phyloP scores from a whole-genome alignment of 2,797 vertebrate species.

The Spinibarbus caldwelli region DNA sequence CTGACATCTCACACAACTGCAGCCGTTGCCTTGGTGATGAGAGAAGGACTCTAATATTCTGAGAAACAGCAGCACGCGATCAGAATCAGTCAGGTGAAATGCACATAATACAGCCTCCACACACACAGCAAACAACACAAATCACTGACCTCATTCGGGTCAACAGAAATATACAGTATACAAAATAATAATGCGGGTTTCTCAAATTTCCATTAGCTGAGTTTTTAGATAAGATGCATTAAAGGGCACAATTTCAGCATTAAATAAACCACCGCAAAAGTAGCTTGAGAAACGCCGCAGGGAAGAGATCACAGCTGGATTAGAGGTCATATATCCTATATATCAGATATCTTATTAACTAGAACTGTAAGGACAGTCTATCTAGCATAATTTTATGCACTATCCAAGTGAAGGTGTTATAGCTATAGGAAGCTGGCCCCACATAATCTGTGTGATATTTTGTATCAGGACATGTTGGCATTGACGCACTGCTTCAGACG shows the following conservation, averaged over 20 bases:
- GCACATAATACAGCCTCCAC: neutral
- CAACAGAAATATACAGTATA: neutral
- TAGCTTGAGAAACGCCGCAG: neutral
- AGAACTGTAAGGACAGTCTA: neutral
- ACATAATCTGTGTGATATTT: neutral
- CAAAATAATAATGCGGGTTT: neutral
- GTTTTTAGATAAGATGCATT: neutral
- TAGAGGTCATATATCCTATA: neutral
- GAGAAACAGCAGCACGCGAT: slow-evolving; percentile 40
- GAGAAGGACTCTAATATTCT: slow-evolving; percentile 49
- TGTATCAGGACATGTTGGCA: neutral
- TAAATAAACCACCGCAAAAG: neutral
- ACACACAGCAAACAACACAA: neutral
- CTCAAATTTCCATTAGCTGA: neutral
- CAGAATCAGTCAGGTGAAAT: slow-evolving; percentile 25
- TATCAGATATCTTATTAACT: neutral
- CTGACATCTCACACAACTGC: slow-evolving; percentile 56
- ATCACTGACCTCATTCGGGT: neutral
- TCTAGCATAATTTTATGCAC: neutral
- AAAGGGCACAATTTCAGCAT: neutral
- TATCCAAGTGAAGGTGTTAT: neutral
- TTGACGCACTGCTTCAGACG: slow-evolving; percentile 22
- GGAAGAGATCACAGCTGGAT: neutral
- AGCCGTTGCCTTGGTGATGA: slow-evolving; percentile 64
- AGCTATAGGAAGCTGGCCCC: neutral